Evolutionary conservation across 2,113 vertebrate genomes (phyloP), one percentile per base, ranked within the genome.

Genomic region (Mirza zaza): DNA sequence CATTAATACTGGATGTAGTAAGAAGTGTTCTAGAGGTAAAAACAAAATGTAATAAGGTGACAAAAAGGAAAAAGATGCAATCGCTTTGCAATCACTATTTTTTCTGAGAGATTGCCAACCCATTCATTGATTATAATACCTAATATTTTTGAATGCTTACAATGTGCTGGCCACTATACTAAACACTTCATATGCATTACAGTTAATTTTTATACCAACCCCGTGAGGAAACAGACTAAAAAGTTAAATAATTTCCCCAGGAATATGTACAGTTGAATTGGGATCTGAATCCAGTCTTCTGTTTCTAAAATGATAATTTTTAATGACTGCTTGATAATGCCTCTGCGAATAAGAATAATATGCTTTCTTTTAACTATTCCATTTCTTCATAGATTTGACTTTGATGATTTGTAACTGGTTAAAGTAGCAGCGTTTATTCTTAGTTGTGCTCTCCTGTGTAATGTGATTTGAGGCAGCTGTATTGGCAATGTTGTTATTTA

Each of bases 401-500:
- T 32, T 65, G 27, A 93, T 52, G 76, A 87, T 65, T 67, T 88
- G 45, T 57, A 93, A 7, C 25, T 93, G 48, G 29, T 96, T 88
- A 70, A 88, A 87, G 77, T 12, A 63, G 63, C 55, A 80, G 59
- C 79, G 45, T 90, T 76, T 87, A 75, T 88, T 94, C 50, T 17
- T 83, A 91, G 32, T 21, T 6, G 12, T 39, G 14, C 59, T 95
- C 65, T 77, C 75, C 70, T 39, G 45, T 50, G 59, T 93, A 79
- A 97, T 87, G 82, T 94, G 84, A 94, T 94, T 71, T 8, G 52
- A 61, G 55, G 61, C 75, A 27, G 52, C 39, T 87, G 55, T 18
- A 25, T 27, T 42, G 79, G 86, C 68, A 77, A 45, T 34, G 79
- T 29, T 71, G 85, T 80, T 97, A 94, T 87, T 96, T 91, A 98